Base-by-base conservation (phyloP, 2,888 invertebrate species). In the Hypercompe scribonia region DNA sequence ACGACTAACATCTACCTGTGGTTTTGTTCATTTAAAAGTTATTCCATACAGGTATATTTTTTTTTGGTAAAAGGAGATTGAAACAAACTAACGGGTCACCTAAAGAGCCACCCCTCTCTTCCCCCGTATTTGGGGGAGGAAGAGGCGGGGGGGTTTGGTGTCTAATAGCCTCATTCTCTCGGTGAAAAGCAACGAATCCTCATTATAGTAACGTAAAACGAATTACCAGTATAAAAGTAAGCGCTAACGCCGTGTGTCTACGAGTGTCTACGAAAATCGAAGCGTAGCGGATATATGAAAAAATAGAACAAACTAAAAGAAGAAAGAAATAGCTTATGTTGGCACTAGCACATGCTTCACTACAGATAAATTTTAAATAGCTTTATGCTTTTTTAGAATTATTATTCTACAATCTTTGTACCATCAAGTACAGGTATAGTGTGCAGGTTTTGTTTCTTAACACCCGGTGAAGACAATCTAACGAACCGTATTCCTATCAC, bases 241-340 rank as follows among this genome's bases (percentile, higher is more conserved):
- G 13, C 21, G 18, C n/a, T 8, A 61, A 7, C 18, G 31, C 15
- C 11, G 24, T 31, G 2, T 7, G 34, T 54, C 68, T 68, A 68
- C 68, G 54, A 68, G n/a, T 54, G 33, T 68, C 68, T 68, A 68
- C 68, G 34, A 46, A 33, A 54, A 34, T 18, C 33, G 3, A 36
- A 34, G 7, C 54, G 68, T 68, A 68, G 68, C 46, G 11, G 68
- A 54, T 68, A 50, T 68, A 68, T 54, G 68, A 13, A 34, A 50
- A 7, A 8, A 67, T n/a, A n/a, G 50, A 10, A 10, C 10, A 0
- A 50, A 24, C 24, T 8, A 33, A 63, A 31, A n/a, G n/a, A 1
- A 18, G 31, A 33, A 31, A 63, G 18, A 7, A 15, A 33, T 28
- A 2, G 63, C 28, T 1, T 8, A 18, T 63, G 33, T 63, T 54